phyloP scores from a whole-genome alignment of 53 echinoderm and acorn worm species.

The Crossaster papposus region DNA sequence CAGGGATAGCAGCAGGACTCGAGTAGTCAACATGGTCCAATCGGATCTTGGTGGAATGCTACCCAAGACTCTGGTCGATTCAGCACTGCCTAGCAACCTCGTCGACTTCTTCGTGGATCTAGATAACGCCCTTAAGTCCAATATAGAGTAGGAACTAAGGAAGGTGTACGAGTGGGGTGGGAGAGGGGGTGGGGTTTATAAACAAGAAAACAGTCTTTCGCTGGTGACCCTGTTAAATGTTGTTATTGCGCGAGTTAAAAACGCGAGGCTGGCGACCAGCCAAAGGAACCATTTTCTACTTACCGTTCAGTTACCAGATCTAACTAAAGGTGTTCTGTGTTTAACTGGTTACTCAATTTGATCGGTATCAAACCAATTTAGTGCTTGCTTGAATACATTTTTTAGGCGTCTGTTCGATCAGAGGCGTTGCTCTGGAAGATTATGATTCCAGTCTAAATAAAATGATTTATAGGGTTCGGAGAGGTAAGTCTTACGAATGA shows the following conservation, averaged over 20 bases:
- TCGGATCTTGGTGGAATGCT: conserved; percentile 93
- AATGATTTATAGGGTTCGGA: too few relatives aligned
- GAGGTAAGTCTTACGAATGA: too few relatives aligned
- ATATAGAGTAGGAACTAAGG: conserved; percentile 50
- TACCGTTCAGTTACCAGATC: background rate
- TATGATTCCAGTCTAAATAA: background rate
- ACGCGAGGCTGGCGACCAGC: conserved; percentile 66
- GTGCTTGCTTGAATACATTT: background rate
- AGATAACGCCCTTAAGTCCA: conserved; percentile 84
- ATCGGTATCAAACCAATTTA: background rate
- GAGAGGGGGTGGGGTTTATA: background rate
- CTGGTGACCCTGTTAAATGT: conserved; percentile 46
- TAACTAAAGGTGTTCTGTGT: background rate
- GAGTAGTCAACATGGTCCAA: conserved; percentile 91
- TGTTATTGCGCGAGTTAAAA: conserved; percentile 54
- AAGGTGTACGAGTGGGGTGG: background rate
- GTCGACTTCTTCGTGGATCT: conserved; percentile 91
- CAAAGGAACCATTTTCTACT: background rate
- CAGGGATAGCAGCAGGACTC: conserved; percentile 79
- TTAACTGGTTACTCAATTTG: background rate
- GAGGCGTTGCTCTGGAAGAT: background rate
- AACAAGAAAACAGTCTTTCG: conserved; percentile 39
- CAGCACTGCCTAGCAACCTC: conserved; percentile 91
- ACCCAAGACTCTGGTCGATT: conserved; percentile 88
- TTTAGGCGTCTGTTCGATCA: too few relatives aligned